Evolutionary conservation across 2,113 vertebrate genomes (phyloP), one percentile per base, ranked within the genome.

Genomic region (Oriolus oriolus): DNA sequence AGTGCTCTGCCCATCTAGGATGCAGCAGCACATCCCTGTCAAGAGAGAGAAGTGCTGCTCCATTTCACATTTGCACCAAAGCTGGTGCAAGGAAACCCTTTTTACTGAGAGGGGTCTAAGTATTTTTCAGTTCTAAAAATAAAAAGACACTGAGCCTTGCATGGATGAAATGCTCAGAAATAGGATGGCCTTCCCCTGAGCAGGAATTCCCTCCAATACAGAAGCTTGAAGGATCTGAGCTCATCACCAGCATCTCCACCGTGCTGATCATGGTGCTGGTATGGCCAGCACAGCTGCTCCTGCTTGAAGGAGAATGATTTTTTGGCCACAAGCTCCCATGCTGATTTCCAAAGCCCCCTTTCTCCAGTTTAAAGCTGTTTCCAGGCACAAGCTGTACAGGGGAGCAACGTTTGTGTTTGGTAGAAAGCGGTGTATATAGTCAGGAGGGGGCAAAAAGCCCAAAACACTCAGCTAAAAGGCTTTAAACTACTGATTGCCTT

Each of bases 381-480:
- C 56, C 41, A 71, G 2, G 5, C 64, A 70, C 12, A 52, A 69
- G 21, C 22, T 63, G n/a, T 27, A 49, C 10, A 70, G n/a, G 18
- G 52, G 10, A 22, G n/a, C 63, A 81, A 56, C 3, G 12, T 23
- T 3, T 85, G 31, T 24, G 20, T 30, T 70, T 47, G 52, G 28
- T 74, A 13, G 13, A 86, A 86, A 63, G 26, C 13, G 0, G 1
- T 31, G 37, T 4, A 0, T 26, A 24, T 9, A 0, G 0, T 24
- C 30, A 84, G 52, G 35, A 82, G 4, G 8, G 30, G 6, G 7
- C 8, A 60, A 60, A 73, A 71, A 21, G 13, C 9, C 28, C 22
- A 45, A 88, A 57, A 64, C 9, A 12, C 14, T 54, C 1, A 1
- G 37, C 44, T 87, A 42, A 47, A 93, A 82, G 33, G 30, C 23